These are phyloP conservation scores for Trachurus trachurus DNA, from an alignment of 2,797 vertebrate species.

Conservation along the genomic window DNA sequence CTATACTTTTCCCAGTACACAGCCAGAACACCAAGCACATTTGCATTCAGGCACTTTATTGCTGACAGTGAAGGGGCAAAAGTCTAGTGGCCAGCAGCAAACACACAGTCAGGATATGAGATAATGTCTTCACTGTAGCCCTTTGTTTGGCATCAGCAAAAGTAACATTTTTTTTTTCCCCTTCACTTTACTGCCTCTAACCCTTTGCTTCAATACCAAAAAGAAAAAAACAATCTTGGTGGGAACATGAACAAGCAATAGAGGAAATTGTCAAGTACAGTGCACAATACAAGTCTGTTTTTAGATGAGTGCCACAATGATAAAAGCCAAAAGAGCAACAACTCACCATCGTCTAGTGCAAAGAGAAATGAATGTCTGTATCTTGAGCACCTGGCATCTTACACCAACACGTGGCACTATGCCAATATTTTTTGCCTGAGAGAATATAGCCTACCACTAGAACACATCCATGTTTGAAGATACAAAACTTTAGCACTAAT, in stretches of 20 bases:
- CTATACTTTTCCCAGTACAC: not conserved
- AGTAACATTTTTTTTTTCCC: slow-evolving; percentile 3
- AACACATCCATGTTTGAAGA: slow-evolving; percentile 18
- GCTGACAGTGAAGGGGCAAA: slow-evolving; percentile 8
- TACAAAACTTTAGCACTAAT: slow-evolving; percentile 47
- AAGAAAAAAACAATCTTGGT: slow-evolving; percentile 46
- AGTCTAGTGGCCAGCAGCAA: slow-evolving; percentile 25
- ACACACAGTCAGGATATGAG: slow-evolving; percentile 20
- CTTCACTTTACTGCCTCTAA: slow-evolving; percentile 44
- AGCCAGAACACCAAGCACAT: slow-evolving; percentile 5
- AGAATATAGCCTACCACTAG: not conserved
- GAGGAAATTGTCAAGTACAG: slow-evolving; percentile 42
- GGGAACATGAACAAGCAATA: slow-evolving; percentile 40
- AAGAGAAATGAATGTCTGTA: slow-evolving; percentile 32
- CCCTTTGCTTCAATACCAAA: slow-evolving; percentile 22
- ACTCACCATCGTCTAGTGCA: slow-evolving; percentile 32
- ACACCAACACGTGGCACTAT: slow-evolving; percentile 27
- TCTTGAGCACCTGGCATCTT: slow-evolving; percentile 27
- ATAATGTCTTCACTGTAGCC: slow-evolving; percentile 39
- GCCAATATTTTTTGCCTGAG: slow-evolving; percentile 26
- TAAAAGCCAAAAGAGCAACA: slow-evolving; percentile 38
- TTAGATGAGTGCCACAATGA: slow-evolving; percentile 40
- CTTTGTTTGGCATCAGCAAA: slow-evolving; percentile 34
- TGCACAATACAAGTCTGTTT: slow-evolving; percentile 39
- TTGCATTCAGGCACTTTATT: slow-evolving; percentile 26